A percentile compares a stretch with the other conserved stretches of the same genome.
Evolutionary conservation across 2,113 vertebrate genomes (phyloP).

Genomic region (Talpa occidentalis): DNA sequence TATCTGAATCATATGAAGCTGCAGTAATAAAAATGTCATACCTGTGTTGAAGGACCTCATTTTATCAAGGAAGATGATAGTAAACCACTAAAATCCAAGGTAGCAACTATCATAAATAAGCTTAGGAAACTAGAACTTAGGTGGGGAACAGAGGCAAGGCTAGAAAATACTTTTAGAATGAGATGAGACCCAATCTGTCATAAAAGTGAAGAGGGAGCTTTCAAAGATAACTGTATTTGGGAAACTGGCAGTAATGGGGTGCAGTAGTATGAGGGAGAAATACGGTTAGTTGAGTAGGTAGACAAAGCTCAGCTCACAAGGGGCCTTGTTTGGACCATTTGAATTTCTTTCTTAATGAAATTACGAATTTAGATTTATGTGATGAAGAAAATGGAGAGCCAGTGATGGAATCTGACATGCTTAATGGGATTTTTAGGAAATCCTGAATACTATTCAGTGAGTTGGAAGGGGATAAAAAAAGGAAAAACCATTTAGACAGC

Average conservation of each 20-base stretch:
- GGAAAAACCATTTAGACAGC: slow-evolving; percentile 6
- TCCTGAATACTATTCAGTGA: neutral
- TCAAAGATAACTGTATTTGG: neutral
- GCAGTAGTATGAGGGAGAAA: neutral
- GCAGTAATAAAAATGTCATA: neutral
- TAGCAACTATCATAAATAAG: neutral
- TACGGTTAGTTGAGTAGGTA: neutral
- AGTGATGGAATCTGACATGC: neutral
- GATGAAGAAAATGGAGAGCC: neutral
- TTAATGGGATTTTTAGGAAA: slow-evolving; percentile 31
- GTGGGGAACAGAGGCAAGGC: neutral
- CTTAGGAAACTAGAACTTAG: neutral
- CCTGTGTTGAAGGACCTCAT: neutral
- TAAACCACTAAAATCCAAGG: neutral
- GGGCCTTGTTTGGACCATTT: neutral
- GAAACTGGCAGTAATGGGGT: neutral
- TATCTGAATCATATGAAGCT: neutral
- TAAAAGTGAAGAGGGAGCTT: neutral
- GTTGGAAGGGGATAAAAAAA: neutral
- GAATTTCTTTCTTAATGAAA: slow-evolving; percentile 20
- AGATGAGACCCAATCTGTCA: neutral
- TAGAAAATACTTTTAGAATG: slow-evolving; percentile 41
- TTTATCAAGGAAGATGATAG: neutral
- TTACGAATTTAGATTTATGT: slow-evolving; percentile 28
- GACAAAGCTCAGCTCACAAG: neutral